Base-by-base conservation (phyloP, 92 coral and sea anemone species). In the Bergia puertoricense region DNA sequence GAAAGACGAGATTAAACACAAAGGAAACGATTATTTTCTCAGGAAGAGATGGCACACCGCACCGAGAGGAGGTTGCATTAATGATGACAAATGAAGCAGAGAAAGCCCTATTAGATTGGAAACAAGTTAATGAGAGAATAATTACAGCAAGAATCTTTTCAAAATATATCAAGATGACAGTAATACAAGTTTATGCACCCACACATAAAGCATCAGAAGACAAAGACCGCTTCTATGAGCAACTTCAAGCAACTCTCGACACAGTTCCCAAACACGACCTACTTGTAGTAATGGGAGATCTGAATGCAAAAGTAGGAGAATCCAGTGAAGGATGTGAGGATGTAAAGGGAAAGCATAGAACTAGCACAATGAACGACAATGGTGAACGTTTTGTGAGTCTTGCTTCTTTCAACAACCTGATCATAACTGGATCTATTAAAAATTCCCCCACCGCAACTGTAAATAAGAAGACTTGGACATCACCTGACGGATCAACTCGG, bases 131-230 rank as follows among this genome's bases (percentile, higher is more conserved):
- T 41, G 84, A 83, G 15, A 48, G 91, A 7, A 48, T 82, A 14
- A 89, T 82, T 45, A 89, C 76, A 51, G 88, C 88, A 5, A 76
- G 85, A 43, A 82, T 82, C 77, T 4, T 67, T 45, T 89, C 85
- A 23, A 89, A 76, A 46, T 75, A 7, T 81, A 16, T 76, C 42
- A 88, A 80, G n/a, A 80, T 81, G 66, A 41, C 90, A 8, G 40
- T 79, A 30, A 39, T 66, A 56, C 86, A 80, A 72, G 68, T 79
- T 0, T 88, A 88, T 59, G 72, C 80, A 1, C 86, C 86, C 45
- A 86, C 77, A 7, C 76, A 57, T 5, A 76, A 86, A 54, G 81
- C 74, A 5, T 20, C 74, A 14, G 74, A 74, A 15, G 82, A 48
- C 45, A 86, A 76, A 51, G 82, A 75, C 0, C 0, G 2, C 4